phyloP scores from a whole-genome alignment of 92 coral and sea anemone species.

The Phymanthus crucifer region DNA sequence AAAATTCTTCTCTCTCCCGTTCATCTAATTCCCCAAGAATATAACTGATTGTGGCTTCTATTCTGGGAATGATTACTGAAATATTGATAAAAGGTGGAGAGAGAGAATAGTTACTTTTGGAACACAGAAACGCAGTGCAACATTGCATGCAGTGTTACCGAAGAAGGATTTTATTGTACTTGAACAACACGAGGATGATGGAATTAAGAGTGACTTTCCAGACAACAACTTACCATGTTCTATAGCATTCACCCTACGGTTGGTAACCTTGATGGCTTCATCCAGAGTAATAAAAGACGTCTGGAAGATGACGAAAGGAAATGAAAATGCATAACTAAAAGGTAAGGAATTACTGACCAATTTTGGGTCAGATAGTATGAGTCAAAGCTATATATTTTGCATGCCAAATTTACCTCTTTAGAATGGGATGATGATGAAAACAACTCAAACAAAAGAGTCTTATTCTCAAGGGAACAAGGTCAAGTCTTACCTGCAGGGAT shows the following conservation, averaged over 20 bases:
- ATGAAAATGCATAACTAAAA: background rate
- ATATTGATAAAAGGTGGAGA: background rate
- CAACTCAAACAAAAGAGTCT: too few species aligned
- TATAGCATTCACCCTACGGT: conserved; percentile 98
- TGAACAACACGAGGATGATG: too few species aligned
- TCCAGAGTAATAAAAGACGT: conserved; percentile 95
- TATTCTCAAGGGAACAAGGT: too few species aligned
- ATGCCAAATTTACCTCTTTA: too few species aligned
- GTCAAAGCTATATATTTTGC: too few species aligned
- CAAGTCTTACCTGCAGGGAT: conserved; percentile 77
- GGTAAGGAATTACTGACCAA: background rate
- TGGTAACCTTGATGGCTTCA: conserved; percentile 96
- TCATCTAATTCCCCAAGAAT: conserved; percentile 95
- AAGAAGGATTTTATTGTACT: too few species aligned
- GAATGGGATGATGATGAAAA: too few species aligned
- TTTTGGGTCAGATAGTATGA: too few species aligned
- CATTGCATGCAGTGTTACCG: too few species aligned
- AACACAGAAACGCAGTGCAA: too few species aligned
- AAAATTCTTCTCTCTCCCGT: conserved; percentile 97
- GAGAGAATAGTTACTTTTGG: too few species aligned
- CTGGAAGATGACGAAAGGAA: conserved; percentile 40
- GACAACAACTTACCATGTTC: conserved; percentile 82
- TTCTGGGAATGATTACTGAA: conserved; percentile 92
- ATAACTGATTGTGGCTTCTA: conserved; percentile 88
- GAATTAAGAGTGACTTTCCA: background rate